These are phyloP conservation scores for Gari tellinella DNA, from an alignment of 2,888 invertebrate species.

Conservation along the genomic window DNA sequence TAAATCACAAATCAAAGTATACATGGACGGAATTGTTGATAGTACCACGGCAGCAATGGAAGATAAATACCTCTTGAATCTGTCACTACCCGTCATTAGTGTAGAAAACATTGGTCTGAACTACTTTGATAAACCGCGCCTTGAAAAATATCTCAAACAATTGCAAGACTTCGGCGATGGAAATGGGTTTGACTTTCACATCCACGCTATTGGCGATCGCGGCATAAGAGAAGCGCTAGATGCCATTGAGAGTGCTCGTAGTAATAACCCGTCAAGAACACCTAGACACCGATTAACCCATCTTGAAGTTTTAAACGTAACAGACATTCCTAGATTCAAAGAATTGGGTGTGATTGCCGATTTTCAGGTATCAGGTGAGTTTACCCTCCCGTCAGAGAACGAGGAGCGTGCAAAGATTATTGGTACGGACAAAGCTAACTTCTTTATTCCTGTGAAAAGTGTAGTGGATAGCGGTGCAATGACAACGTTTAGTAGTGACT, in stretches of 20 bases:
- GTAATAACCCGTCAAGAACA: too few relatives aligned
- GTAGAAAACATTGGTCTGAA: conserved; percentile 48
- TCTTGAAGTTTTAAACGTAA: too few relatives aligned
- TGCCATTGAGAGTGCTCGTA: conserved; percentile 31
- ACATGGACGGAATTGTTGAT: conserved; percentile 47
- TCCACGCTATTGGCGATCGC: conserved; percentile 55
- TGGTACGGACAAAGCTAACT: not conserved
- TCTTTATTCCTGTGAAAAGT: conserved; percentile 36
- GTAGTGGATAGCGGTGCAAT: conserved; percentile 29
- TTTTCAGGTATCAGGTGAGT: conserved; percentile 51
- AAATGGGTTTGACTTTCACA: conserved; percentile 46
- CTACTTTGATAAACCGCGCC: conserved; percentile 31
- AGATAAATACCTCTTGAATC: conserved; percentile 26
- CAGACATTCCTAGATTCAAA: conserved; percentile 17
- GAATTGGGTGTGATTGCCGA: conserved; percentile 46
- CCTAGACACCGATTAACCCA: too few relatives aligned
- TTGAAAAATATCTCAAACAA: conserved; percentile 32
- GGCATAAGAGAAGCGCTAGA: conserved; percentile 42
- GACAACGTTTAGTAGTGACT: conserved; percentile 53
- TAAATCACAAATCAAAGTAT: conserved; percentile 46
- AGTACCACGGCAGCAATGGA: conserved; percentile 50
- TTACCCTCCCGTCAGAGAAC: conserved; percentile 15
- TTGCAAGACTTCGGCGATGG: conserved; percentile 31
- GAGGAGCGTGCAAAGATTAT: conserved; percentile 23
- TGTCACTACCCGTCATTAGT: conserved; percentile 30